Evolutionary conservation across 1,140 invertebrate genomes (phyloP).

Genomic region (Neodiprion lecontei): DNA sequence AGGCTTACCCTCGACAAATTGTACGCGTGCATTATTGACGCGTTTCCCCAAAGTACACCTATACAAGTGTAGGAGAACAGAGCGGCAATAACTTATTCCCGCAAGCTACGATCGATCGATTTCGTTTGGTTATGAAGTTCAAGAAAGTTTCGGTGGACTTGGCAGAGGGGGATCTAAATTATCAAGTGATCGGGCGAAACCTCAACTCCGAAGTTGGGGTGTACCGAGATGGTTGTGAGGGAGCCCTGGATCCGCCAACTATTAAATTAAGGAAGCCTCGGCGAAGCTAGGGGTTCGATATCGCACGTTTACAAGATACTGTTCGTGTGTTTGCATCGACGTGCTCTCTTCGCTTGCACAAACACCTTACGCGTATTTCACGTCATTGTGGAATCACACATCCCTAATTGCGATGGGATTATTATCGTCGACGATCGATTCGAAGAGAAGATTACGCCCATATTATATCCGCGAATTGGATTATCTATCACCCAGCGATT

Average conservation of each 20-base stretch:
- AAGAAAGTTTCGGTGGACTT: background rate
- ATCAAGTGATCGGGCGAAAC: background rate
- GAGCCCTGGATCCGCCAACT: background rate
- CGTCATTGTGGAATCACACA: too few relatives aligned
- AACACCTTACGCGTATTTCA: background rate
- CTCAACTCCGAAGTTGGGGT: background rate
- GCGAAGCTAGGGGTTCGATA: background rate
- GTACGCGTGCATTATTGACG: too few relatives aligned
- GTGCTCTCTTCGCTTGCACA: background rate
- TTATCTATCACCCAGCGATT: too few relatives aligned
- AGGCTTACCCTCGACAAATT: too few relatives aligned
- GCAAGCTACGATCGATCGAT: background rate
- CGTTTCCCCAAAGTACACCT: too few relatives aligned
- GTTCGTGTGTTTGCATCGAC: background rate
- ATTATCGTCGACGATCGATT: too few relatives aligned
- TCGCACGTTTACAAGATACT: background rate
- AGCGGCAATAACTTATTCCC: background rate
- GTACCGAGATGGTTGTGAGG: background rate
- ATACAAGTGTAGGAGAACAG: background rate
- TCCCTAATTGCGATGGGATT: too few relatives aligned
- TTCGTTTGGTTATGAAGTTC: background rate
- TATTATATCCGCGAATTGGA: too few relatives aligned
- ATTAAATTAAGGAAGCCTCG: constrained; percentile 1
- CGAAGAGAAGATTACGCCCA: too few relatives aligned
- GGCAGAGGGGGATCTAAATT: background rate